These are phyloP conservation scores for Limnephilus auricula DNA, from an alignment of 2,888 invertebrate species.

Conservation along the genomic window DNA sequence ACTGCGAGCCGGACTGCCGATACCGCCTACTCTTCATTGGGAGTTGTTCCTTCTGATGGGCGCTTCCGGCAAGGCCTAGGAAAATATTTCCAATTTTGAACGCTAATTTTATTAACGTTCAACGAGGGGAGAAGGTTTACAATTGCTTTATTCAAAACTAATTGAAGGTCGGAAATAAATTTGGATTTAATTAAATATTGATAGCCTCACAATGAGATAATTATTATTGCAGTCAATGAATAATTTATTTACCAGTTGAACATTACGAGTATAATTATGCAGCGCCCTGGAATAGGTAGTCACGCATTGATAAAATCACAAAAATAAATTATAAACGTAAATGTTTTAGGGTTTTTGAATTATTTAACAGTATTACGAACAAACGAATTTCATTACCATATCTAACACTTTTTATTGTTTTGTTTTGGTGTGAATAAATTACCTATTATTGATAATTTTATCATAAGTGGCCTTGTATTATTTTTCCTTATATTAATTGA, in stretches of 20 bases:
- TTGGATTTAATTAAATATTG: neutral
- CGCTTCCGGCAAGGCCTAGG: slow-evolving; percentile 47
- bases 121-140: slow-evolving; percentile 6
- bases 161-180: slow-evolving; percentile 26
- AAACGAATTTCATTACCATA: neutral
- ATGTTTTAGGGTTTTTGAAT: neutral
- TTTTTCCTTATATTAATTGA: neutral
- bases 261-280: neutral
- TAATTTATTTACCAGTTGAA: neutral
- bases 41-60: slow-evolving; percentile 46
- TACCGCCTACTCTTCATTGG: slow-evolving; percentile 32
- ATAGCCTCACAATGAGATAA: slow-evolving; percentile 10
- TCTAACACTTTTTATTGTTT: neutral
- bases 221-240: neutral
- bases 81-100: slow-evolving; percentile 52
- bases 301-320: neutral
- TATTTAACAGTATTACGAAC: neutral
- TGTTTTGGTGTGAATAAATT: neutral
- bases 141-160: slow-evolving; percentile 34
- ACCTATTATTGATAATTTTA: neutral
- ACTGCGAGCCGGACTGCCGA: slow-evolving; percentile 25
- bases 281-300: neutral
- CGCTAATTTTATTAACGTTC: slow-evolving; percentile 23
- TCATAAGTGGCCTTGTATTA: neutral
- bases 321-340: neutral